Evolutionary conservation across 2,797 vertebrate genomes (phyloP).

Genomic region (Lepus oiostolus): DNA sequence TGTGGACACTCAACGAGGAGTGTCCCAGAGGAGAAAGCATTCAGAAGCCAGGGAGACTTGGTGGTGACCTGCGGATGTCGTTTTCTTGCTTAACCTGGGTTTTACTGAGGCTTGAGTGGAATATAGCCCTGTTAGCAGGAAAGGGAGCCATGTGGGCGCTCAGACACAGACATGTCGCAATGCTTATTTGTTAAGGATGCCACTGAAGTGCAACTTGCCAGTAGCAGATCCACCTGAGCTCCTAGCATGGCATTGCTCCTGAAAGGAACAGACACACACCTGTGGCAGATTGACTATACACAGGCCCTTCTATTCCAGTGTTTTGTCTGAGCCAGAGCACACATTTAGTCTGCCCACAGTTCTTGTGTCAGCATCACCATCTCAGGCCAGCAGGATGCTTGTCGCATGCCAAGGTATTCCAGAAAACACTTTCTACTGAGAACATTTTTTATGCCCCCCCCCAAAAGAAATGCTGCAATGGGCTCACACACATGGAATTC

Average conservation of each 20-base stretch:
- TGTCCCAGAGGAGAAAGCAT: background rate
- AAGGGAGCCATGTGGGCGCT: accelerated
- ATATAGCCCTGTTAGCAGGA: background rate
- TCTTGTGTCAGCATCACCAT: background rate
- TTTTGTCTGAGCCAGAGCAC: background rate
- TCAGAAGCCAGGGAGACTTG: background rate
- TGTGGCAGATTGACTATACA: background rate
- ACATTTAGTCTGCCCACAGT: background rate
- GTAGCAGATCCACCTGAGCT: background rate
- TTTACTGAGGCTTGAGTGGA: background rate
- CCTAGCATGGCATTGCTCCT: background rate
- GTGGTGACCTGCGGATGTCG: no score
- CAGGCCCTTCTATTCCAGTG: background rate
- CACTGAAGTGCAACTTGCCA: background rate
- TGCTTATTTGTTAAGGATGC: background rate
- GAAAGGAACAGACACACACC: background rate
- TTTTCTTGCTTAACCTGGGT: background rate
- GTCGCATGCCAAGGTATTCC: background rate
- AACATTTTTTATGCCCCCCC: background rate
- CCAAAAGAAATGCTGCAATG: background rate
- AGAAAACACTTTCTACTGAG: background rate
- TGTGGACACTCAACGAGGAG: background rate
- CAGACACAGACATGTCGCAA: background rate
- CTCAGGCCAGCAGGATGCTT: background rate
- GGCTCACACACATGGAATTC: background rate